Evolutionary conservation across 64 coral and sea anemone species (phyloP), one percentile per base, ranked within the genome.

Genomic region (Astreopora myriophthalma): DNA sequence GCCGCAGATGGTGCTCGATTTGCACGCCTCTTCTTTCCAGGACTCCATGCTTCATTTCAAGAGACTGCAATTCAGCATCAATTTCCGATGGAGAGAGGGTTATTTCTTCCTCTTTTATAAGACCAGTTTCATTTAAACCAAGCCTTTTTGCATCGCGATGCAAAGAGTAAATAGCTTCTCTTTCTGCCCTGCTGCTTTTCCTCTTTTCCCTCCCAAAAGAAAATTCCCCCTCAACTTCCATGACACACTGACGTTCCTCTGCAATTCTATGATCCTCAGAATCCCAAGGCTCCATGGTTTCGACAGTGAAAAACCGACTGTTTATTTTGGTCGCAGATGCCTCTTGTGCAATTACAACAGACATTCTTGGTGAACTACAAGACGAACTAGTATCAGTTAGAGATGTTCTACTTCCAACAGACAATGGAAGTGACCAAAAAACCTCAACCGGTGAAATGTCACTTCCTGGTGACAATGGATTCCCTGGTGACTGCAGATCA

Each of bases 311-410:
- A 40, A 62, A 97, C 39, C 95, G 67, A 36, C 95, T 97, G 48
- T 97, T 97, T 20, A 97, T 93, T 79, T 97, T 97, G 42, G 95
- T 97, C 3, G 87, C 80, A 0, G 95, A 90, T 19, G 95, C 77
- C 74, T 97, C 95, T 68, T 97, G 95, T 37, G 95, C 95, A 52
- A 97, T 97, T 30, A 97, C 83, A 34, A 97, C 90, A 0, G 95
- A 97, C 95, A 97, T 97, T 93, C 90, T 86, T 9, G 95, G 92
- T 46, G 92, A 80, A 52, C 80, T 89, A 28, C 92, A 76, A 0
- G 86, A 90, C 10, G 95, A 96, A 30, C 65, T 94, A 13, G 91
- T 87, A 22, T 85, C 95, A 10, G 40, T 89, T 12, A 92, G 64
- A 11, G 91, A 97, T 28, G 79, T 32, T 28, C 55, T 83, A 8